These are phyloP conservation scores for Halictus rubicundus DNA, from an alignment of 1,140 invertebrate genomes.

Conservation along the genomic window DNA sequence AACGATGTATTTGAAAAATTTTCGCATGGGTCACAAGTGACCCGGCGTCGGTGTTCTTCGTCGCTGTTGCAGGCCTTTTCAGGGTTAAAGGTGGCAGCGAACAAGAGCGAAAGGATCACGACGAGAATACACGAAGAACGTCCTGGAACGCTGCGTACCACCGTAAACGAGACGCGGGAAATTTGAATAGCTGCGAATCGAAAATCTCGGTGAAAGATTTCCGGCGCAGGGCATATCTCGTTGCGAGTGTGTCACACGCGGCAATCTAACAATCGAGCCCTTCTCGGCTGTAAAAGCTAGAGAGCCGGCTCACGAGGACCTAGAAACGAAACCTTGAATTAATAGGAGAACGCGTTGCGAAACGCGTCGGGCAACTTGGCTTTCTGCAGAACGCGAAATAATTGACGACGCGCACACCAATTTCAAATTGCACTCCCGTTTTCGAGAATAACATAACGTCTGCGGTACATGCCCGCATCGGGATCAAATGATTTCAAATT, in stretches of 20 bases:
- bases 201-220: constrained; percentile 13
- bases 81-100: background rate
- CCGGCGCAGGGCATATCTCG: constrained; percentile 27
- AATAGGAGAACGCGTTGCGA: constrained; percentile 23
- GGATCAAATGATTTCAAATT: no score
- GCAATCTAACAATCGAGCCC: background rate
- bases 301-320: background rate
- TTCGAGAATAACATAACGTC: background rate
- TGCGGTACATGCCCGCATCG: no score
- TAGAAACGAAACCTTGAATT: constrained; percentile 47
- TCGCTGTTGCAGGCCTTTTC: no score
- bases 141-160: constrained; percentile 27
- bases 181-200: constrained; percentile 2
- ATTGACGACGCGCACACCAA: constrained; percentile 35
- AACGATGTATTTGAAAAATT: background rate
- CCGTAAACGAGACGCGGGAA: constrained; percentile 17
- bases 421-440: background rate
- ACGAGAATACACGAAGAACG: background rate
- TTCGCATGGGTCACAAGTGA: no score
- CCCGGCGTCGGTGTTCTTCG: no score
- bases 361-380: constrained; percentile 8
- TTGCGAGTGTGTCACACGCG: constrained; percentile 6
- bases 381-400: constrained; percentile 36
- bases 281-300: constrained; percentile 15
- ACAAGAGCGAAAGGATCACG: background rate